These are phyloP conservation scores for Genyomyrus donnyi DNA, from an alignment of 2,113 vertebrate genomes.

Conservation along the genomic window DNA sequence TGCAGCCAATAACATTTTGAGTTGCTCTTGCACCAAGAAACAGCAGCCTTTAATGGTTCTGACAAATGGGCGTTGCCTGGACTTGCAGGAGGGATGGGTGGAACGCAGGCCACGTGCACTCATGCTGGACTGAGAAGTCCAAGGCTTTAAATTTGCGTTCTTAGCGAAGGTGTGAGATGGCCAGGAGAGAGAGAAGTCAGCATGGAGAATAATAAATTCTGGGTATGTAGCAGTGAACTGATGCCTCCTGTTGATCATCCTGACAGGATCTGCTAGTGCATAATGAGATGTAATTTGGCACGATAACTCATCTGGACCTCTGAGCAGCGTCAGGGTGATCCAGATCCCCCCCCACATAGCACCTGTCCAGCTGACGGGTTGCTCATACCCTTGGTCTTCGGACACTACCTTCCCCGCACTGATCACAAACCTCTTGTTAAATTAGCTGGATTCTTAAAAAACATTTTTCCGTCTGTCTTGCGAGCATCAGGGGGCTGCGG, in stretches of 20 bases:
- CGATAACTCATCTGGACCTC: conserved; percentile 24
- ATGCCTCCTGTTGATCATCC: conserved; percentile 21
- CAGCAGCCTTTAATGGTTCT: not conserved
- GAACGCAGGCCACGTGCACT: not conserved
- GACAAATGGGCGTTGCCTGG: not conserved
- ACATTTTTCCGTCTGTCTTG: not conserved
- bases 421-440: not conserved
- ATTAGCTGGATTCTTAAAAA: not conserved
- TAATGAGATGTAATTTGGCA: conserved; percentile 40
- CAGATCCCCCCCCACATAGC: not conserved
- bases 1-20: not conserved
- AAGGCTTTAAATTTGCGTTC: not conserved
- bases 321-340: not conserved
- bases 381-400: not conserved
- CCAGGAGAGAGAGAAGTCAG: not conserved
- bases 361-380: not conserved
- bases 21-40: not conserved
- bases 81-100: not conserved
- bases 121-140: not conserved
- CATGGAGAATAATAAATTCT: conserved; percentile 27
- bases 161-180: not conserved
- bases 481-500: not conserved
- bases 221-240: conserved; percentile 22
- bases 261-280: conserved; percentile 27
- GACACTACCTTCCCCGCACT: not conserved